Evolutionary conservation across 2,797 vertebrate species (phyloP).

Genomic region (Novumbra hubbsi): DNA sequence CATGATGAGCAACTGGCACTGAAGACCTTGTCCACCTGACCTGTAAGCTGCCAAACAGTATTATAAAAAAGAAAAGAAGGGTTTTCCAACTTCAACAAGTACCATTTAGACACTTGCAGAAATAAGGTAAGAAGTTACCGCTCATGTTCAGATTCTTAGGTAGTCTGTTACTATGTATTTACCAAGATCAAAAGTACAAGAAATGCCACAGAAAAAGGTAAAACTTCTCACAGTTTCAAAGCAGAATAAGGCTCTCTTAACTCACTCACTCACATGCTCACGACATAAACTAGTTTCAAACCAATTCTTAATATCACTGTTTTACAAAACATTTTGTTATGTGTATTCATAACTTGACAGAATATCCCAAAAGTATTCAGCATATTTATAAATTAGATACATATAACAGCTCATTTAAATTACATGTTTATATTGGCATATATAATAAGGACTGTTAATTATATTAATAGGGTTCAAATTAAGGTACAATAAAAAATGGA

Average conservation of each 20-base stretch:
- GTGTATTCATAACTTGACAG: conserved; percentile 64
- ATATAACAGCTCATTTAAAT: conserved; percentile 72
- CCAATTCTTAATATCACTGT: conserved; percentile 53
- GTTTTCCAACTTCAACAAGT: not conserved
- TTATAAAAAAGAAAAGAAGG: conserved; percentile 36
- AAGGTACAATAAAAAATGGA: conserved; percentile 41
- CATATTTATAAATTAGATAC: conserved; percentile 78
- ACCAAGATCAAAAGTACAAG: conserved; percentile 29
- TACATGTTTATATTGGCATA: conserved; percentile 68
- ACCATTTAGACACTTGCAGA: not conserved
- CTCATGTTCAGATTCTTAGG: not conserved
- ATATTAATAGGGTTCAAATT: conserved; percentile 57
- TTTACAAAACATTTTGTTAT: conserved; percentile 66
- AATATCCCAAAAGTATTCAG: conserved; percentile 68
- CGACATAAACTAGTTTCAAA: conserved; percentile 49
- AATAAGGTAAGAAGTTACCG: not conserved
- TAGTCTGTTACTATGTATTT: not conserved
- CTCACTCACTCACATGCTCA: conserved; percentile 26
- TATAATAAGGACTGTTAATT: conserved; percentile 60
- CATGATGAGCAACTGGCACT: conserved; percentile 51
- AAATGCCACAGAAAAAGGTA: conserved; percentile 19
- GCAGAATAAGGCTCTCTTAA: not conserved
- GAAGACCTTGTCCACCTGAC: conserved; percentile 61
- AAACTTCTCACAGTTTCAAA: conserved; percentile 23
- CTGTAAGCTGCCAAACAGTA: conserved; percentile 35